phyloP scores from a whole-genome alignment of 2,113 vertebrate genomes.

The Lophius piscatorius region DNA sequence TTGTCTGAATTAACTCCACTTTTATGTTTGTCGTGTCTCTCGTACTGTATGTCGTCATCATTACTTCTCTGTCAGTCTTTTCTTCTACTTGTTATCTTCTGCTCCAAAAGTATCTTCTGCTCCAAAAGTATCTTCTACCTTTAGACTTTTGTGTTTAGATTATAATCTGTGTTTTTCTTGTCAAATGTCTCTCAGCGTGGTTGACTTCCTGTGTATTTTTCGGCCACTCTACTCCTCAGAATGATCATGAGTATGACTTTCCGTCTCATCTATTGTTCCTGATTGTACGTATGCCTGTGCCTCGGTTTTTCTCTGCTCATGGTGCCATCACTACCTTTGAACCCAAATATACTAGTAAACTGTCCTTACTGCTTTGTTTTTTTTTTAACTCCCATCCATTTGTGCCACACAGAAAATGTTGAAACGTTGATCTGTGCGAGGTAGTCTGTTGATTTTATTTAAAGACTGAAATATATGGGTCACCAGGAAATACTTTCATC shows the following conservation, averaged over 20 bases:
- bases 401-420: not conserved
- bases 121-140: slow-evolving; percentile 23
- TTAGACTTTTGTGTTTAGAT: slow-evolving; percentile 36
- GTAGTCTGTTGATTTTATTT: slow-evolving; percentile 16
- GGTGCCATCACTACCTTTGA: slow-evolving; percentile 44
- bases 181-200: slow-evolving; percentile 35
- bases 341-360: slow-evolving; percentile 9
- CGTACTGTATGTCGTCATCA: too few species aligned
- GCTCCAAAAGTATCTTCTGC: too few species aligned
- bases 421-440: not conserved
- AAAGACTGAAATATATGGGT: slow-evolving; percentile 26
- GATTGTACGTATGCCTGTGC: slow-evolving; percentile 20
- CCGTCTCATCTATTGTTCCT: slow-evolving; percentile 56
- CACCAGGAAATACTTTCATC: slow-evolving; percentile 47
- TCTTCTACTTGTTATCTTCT: slow-evolving; percentile 6
- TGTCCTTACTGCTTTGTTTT: slow-evolving; percentile 21
- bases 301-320: slow-evolving; percentile 12
- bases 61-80: too few species aligned
- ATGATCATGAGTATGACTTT: slow-evolving; percentile 41
- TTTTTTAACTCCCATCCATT: slow-evolving; percentile 26
- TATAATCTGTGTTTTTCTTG: slow-evolving; percentile 51
- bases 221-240: slow-evolving; percentile 40
- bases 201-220: slow-evolving; percentile 33
- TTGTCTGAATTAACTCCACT: too few species aligned
- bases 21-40: too few species aligned